These are phyloP conservation scores for Serilophus lunatus DNA, from an alignment of 2,113 vertebrate species.

Conservation along the genomic window DNA sequence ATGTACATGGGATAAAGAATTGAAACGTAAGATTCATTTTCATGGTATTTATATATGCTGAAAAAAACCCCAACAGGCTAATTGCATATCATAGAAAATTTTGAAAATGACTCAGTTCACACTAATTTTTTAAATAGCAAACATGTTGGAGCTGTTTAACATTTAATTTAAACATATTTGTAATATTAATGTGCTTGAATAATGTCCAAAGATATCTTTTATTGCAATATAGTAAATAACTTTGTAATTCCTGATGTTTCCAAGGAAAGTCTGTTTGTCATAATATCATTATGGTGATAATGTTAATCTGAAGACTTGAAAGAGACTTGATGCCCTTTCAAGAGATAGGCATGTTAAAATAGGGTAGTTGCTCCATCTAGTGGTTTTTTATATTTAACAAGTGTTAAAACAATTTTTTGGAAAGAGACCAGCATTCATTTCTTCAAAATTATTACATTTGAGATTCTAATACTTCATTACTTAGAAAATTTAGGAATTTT, in stretches of 20 bases:
- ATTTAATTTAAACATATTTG: neutral
- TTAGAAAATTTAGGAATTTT: neutral
- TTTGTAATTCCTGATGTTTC: neutral
- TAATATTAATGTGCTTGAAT: neutral
- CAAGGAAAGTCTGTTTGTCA: conserved; percentile 22
- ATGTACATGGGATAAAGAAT: neutral
- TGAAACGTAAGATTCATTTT: neutral
- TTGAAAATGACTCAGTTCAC: neutral
- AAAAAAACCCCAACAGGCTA: neutral
- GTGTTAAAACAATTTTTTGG: neutral
- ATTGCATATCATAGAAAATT: neutral
- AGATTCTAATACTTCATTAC: neutral
- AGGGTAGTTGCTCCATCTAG: conserved; percentile 70
- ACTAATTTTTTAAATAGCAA: neutral
- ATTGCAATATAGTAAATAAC: neutral
- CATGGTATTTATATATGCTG: neutral
- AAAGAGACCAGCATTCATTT: neutral
- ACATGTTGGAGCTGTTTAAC: neutral
- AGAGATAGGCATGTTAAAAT: neutral
- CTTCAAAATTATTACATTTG: neutral
- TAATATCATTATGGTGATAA: neutral
- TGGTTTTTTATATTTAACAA: neutral
- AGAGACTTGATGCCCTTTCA: neutral
- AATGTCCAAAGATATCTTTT: neutral
- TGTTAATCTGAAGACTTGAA: neutral